Base-by-base conservation (phyloP, 2,888 invertebrate species). In the Euplagia quadripunctaria region DNA sequence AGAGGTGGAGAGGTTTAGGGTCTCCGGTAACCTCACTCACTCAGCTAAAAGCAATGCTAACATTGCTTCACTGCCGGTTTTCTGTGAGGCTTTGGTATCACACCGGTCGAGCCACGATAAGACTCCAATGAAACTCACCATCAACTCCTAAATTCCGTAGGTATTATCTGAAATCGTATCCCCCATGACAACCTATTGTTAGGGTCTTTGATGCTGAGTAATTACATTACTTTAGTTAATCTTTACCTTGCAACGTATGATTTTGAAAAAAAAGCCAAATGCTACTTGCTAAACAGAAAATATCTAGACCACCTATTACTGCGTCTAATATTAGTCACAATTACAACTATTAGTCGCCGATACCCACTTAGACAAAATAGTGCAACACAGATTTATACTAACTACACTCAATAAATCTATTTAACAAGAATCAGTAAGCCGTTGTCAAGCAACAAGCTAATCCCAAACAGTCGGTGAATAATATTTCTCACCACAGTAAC, bases 381-480 rank as follows among this genome's bases (percentile, higher is more conserved):
- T 43, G 14, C 61, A 61, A 55, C 55, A 49, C 31, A 58, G 5
- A 63, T 70, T 20, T 20, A 46, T 12, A 64, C 14, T 17, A 67
- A 67, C 52, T 43, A 20, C 9, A 72, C 73, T 65, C 75, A 76
- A 75, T 79, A 79, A 81, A 83, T 82, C 78, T 76, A 77, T 75
- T 73, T 31, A 73, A 72, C 68, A 68, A 70, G 70, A 78, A 73
- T 76, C 71, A 43, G 78, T 76, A 72, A 74, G 72, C 17, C 78
- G 66, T 66, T 80, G 82, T 79, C 67, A 49, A 76, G 78, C 80
- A 82, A 70, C 74, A 80, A 79, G 83, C 85, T 81, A 85, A 76
- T 79, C 58, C 73, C 68, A 79, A 81, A 71, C 74, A 64, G 68
- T 67, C 74, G 74, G 70, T 73, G 66, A 81, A 78, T 75, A 79